A percentile compares a stretch with the other conserved stretches of the same genome.
Conservation (phyloP, 1,140 invertebrate genomes). For the Lycorma delicatula region DNA sequence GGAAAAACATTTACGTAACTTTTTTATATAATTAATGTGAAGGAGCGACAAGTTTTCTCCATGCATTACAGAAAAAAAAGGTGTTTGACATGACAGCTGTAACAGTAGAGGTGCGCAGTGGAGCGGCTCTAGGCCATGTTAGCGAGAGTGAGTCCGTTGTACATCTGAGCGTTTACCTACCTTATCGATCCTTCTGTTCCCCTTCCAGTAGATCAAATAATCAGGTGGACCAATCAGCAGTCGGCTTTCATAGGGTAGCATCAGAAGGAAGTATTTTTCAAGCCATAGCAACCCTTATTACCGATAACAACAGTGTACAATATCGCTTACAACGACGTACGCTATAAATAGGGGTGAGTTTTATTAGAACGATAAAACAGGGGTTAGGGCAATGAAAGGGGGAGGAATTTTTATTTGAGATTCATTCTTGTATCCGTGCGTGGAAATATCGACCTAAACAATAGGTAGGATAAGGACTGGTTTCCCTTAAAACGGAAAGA, state of each 20-base stretch:
- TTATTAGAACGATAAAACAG: conserved; percentile 22
- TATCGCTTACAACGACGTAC: neutral
- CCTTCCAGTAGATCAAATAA: neutral
- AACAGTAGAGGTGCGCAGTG: neutral
- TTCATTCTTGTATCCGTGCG: conserved; percentile 1
- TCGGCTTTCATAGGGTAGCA: neutral
- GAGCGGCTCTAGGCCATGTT: conserved; percentile 1
- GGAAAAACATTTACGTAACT: too few relatives aligned
- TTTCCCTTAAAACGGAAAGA: neutral
- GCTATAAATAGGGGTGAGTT: conserved; percentile 20
- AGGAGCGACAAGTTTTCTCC: too few relatives aligned
- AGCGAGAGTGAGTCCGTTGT: neutral
- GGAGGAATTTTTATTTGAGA: conserved; percentile 19
- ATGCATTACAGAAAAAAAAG: too few relatives aligned
- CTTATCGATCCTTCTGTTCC: neutral
- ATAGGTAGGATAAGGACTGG: conserved; percentile 1
- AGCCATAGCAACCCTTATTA: conserved; percentile 6
- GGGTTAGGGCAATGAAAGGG: conserved; percentile 18
- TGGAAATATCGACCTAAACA: conserved; percentile 13
- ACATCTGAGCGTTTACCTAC: neutral
- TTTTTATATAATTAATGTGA: too few relatives aligned
- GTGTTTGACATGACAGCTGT: neutral
- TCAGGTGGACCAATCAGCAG: neutral
- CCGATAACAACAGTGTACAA: neutral
- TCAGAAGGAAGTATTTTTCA: neutral